Percentiles rank a stretch among this genome's conserved stretches.
These are phyloP conservation scores for Synanthedon formicaeformis DNA, from an alignment of 2,888 invertebrate species.

Conservation along the genomic window DNA sequence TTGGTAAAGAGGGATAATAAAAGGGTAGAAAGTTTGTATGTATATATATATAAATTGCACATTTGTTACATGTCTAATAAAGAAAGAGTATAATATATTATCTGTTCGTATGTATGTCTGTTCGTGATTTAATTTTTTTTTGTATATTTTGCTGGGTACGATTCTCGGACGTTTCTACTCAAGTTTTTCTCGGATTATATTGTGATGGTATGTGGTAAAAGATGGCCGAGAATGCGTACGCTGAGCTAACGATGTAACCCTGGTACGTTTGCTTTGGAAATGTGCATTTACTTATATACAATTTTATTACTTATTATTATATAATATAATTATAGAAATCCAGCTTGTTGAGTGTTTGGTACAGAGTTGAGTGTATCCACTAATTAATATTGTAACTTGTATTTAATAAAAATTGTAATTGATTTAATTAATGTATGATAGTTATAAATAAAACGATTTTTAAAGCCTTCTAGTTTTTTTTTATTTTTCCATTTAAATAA, in stretches of 20 bases:
- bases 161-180: too few relatives aligned
- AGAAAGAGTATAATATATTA: too few relatives aligned
- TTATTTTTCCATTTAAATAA: background rate
- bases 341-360: slow-evolving; percentile 33
- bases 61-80: too few relatives aligned
- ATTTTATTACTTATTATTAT: too few relatives aligned
- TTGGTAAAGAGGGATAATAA: too few relatives aligned
- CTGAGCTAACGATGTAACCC: background rate
- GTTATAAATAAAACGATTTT: slow-evolving; percentile 67
- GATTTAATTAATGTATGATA: slow-evolving; percentile 65
- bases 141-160: too few relatives aligned
- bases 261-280: slow-evolving; percentile 8
- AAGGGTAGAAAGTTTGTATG: too few relatives aligned
- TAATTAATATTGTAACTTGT: slow-evolving; percentile 41
- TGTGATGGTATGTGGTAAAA: background rate
- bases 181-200: too few relatives aligned
- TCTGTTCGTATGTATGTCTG: too few relatives aligned
- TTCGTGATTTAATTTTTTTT: too few relatives aligned
- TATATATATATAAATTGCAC: too few relatives aligned
- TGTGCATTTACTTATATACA: slow-evolving; percentile 36
- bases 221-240: background rate
- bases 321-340: slow-evolving; percentile 18
- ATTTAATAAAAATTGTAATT: slow-evolving; percentile 29
- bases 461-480: slow-evolving; percentile 35
- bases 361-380: slow-evolving; percentile 43